Base-by-base conservation (phyloP, 2,797 vertebrate species). In the Heteromormyrus szaboi region DNA sequence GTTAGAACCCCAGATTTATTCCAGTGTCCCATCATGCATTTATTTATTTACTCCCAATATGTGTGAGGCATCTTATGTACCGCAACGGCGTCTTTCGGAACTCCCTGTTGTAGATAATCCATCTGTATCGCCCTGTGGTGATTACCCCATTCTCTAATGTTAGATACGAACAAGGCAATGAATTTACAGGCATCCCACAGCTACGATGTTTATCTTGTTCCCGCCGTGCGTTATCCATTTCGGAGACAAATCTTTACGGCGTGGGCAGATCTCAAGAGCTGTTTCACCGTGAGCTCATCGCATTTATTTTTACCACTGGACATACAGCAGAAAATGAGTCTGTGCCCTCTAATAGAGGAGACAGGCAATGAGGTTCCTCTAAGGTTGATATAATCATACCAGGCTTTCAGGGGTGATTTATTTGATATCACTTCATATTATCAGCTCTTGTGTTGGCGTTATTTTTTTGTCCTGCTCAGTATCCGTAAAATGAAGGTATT, bases 81-180 rank as follows among this genome's bases (percentile, higher is more conserved):
- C 90, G 91, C 90, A 91, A 91, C 90, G 89, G 91, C 92, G 91
- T 93, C 93, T 93, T 92, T 95, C 95, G 93, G 91, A 94, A 93
- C 92, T 94, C 93, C 93, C 94, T 92, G 93, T 94, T 85, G 88
- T 91, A 90, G 88, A 93, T 89, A 51, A 96, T 96, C 93, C 22
- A 90, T 96, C 95, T 95, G 95, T 94, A 96, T 96, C 95, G 93
- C 91, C 92, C 94, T 92, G 91, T 90, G 91, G 93, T 93, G 93
- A 94, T 94, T 93, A 93, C 94, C 93, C 92, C 92, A 92, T 94
- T 94, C 92, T 92, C 92, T 94, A 94, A 94, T 92, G 93, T 92
- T 90, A 90, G 90, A 93, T 90, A 92, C 90, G 90, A 93, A 92
- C 90, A 91, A 91, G 91, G 93, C 93, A 92, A 93, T 94, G 92